These are phyloP conservation scores for Cephalopachus bancanus DNA, from an alignment of 2,797 vertebrate species.

Conservation along the genomic window DNA sequence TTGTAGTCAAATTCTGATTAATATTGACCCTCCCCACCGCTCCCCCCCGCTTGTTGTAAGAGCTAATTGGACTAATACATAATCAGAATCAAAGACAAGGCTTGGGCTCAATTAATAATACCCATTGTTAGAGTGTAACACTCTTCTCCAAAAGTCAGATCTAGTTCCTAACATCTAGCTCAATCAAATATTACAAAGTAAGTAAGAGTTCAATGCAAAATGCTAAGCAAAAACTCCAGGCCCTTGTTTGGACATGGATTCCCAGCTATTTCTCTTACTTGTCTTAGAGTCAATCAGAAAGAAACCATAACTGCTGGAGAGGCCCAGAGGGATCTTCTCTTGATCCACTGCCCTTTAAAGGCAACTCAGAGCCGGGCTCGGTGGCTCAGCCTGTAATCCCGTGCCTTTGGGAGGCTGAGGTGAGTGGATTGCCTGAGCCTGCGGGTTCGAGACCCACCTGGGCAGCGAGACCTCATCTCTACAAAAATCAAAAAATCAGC, in stretches of 20 bases:
- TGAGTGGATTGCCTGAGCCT: too few species aligned
- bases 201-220: neutral
- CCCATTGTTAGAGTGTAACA: neutral
- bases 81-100: neutral
- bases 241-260: neutral
- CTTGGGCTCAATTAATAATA: neutral
- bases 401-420: too few species aligned
- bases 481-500: too few species aligned
- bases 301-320: neutral
- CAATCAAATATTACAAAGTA: neutral
- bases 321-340: too few species aligned
- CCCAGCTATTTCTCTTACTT: neutral
- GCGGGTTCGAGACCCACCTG: too few species aligned
- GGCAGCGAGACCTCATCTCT: too few species aligned
- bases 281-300: neutral
- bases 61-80: neutral
- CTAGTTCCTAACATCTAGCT: neutral
- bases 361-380: too few species aligned
- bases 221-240: neutral
- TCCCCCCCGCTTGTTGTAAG: neutral
- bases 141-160: neutral
- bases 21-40: accelerated
- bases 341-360: neutral
- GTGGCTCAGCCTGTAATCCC: too few species aligned
- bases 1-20: neutral